Base-by-base conservation (phyloP, 2,113 vertebrate species). In the Marcusenius ussheri region DNA sequence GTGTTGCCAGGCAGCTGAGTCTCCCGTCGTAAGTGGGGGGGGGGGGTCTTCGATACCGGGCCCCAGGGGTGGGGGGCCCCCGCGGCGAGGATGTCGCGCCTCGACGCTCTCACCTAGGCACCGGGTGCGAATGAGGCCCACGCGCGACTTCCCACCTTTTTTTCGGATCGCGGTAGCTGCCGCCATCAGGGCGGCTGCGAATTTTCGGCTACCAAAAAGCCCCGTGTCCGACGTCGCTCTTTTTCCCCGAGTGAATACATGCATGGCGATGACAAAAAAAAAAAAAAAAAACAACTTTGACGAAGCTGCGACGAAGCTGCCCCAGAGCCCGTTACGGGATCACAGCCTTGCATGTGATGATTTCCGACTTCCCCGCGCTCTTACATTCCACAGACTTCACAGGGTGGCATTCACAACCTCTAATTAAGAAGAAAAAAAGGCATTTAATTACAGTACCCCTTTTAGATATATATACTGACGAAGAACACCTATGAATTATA, bases 321-420 rank as follows among this genome's bases (percentile, higher is more conserved):
- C 58, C 21, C 1, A 24, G 27, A 51, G 85, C 11, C 49, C 83
- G n/a, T 87, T 35, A 62, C 91, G 53, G 84, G 70, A 91, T 90
- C 90, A 87, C 27, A 62, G 88, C 84, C 84, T 9, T 17, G 83
- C 45, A 56, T 8, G 10, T 31, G 0, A 15, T 47, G 86, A 90
- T 58, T 90, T 89, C 46, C 91, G 88, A 88, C 56, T 83, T 90
- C 85, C 31, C 89, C 62, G 88, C 77, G 66, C 90, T 86, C 83
- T 50, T 35, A 86, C 27, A 84, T 27, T 53, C 89, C 24, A n/a
- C 45, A 39, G 88, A 90, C 56, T 35, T 86, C 50, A 84, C 87
- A 86, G 46, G 90, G 77, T 11, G 39, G 56, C 56, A 21, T 42
- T 90, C 24, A 21, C 27, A n/a, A 45, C 53, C 83, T 89, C 83